Percentiles rank a stretch among this genome's conserved stretches.
Conservation (phyloP, 2,888 invertebrate genomes). For the Cryptosula pallasiana region DNA sequence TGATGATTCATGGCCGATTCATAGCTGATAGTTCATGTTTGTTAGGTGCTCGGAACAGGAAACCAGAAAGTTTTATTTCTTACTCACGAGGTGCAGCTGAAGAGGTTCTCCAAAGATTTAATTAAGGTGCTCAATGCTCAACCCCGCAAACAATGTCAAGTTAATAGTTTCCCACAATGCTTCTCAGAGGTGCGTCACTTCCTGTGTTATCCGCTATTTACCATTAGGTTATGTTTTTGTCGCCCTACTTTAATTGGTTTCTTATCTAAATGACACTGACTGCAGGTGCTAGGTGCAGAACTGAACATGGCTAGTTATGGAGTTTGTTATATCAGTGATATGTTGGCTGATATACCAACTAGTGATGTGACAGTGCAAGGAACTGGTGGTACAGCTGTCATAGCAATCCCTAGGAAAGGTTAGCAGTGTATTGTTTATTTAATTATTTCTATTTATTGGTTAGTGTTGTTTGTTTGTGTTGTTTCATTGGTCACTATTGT, state of each 20-base stretch:
- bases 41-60: background rate
- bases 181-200: no score
- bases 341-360: conserved; percentile 56
- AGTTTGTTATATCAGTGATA: conserved; percentile 68
- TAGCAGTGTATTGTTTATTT: no score
- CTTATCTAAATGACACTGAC: no score
- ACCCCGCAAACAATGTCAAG: conserved; percentile 70
- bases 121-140: conserved; percentile 76
- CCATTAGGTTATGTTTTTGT: no score
- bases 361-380: conserved; percentile 44
- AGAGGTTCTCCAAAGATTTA: conserved; percentile 83
- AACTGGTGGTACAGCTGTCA: conserved; percentile 57
- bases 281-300: conserved; percentile 57
- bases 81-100: conserved; percentile 73
- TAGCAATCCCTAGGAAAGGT: conserved; percentile 72
- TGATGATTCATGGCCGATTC: background rate
- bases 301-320: conserved; percentile 82
- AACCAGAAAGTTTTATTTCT: conserved; percentile 66
- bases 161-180: no score
- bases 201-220: no score
- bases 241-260: no score
- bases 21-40: background rate
- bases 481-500: no score
- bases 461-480: no score
- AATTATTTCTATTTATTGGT: no score